Evolutionary conservation across 2,888 invertebrate genomes (phyloP), one percentile per base, ranked within the genome.

Genomic region (Xylota segnis): DNA sequence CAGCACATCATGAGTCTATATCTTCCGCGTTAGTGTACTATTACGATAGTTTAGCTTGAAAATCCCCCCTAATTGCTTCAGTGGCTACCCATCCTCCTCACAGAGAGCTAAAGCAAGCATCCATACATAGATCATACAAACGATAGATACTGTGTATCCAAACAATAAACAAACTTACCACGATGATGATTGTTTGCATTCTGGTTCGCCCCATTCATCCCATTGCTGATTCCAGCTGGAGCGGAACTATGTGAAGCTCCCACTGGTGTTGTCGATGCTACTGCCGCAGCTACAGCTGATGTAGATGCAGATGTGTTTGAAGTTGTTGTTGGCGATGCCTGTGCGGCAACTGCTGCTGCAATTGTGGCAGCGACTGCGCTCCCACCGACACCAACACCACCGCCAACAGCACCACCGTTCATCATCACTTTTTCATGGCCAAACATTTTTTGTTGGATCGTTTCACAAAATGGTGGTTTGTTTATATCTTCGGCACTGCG

Each of bases 111-210:
- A 54, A 40, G 5, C 29, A 18, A 43, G 43, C 14, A 71, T 32
- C 50, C 32, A 45, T 34, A 59, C 10, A 50, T 16, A 40, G 5
- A 23, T 43, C 10, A 47, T 58, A 40, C 10, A 37, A 37, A 72
- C 27, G 54, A 50, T 50, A 72, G 40, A 43, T 18, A 65, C 47
- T 63, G 66, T 43, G 59, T 72, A 78, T 54, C 29, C 37, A 82
- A 71, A 74, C 56, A 65, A 82, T 52, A 76, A 76, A 82, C 56
- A 63, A 56, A 88, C 88, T 88, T 70, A 88, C 88, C 87, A 74
- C 88, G 88, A 72, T 88, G 88, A 72, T 83, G 88, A 72, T 83
- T 86, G 68, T 87, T 87, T 66, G 87, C 76, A 86, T 66, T 86
- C 61, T 76, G 86, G 82, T 76, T 86, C 43, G 72, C 59, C 66